Base-by-base conservation (phyloP, 92 coral and sea anemone genomes). In the Zoanthus gigantus region DNA sequence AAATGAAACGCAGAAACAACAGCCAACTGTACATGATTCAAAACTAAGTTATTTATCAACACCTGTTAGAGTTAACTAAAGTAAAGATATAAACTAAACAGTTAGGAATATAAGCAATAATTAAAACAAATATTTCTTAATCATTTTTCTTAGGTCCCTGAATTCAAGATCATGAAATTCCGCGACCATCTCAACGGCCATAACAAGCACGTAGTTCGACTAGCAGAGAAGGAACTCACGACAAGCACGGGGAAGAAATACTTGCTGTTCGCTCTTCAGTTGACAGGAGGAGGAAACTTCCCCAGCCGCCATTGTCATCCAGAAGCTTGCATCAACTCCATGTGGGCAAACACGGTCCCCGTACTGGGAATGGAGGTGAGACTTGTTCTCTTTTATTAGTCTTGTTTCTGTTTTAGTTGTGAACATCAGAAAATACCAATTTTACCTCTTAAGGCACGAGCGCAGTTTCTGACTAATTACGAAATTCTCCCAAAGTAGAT, bases 291-390 rank as follows among this genome's bases (percentile, higher is more conserved):
- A n/a, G 77, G 77, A 37, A 73, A 73, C 54, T 73, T 73, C 42
- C 77, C 77, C 77, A 73, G 77, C 77, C 77, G 77, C 77, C 77
- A 73, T 14, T 42, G 77, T 11, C 77, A 73, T 23, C 77, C 77
- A 17, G 77, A 73, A 73, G 77, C 77, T 54, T 54, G 54, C 56
- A 73, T 73, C 6, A 73, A 73, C 54, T 4, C 77, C 0, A 73
- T 73, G 77, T 73, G 77, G 77, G 77, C 54, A 0, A 73, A 73
- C 77, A 73, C 77, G 0, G 77, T 73, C 32, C 77, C 77, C 1
- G 77, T 73, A 5, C 54, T 73, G n/a, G 77, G 77, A 23, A 73
- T 73, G 77, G 77, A 73, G 56, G 77, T 73, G 18, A 37, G 42
- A 37, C 4, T 37, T 37, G 42, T 2, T 37, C 4, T 37, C 42